Conservation (phyloP, 2,113 vertebrate genomes). For the Prinia subflava region DNA sequence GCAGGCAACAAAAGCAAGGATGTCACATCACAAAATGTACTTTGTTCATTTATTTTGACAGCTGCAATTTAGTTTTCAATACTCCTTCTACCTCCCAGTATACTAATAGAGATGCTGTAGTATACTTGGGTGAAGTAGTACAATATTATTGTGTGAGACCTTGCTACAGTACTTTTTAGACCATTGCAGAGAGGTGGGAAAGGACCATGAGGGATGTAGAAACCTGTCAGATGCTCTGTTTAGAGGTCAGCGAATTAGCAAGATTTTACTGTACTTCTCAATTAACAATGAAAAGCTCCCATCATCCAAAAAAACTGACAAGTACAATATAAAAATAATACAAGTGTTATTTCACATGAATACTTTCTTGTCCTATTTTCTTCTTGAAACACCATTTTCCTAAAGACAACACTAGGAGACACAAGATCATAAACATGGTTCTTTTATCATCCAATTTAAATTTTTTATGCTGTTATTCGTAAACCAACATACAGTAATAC, state of each 20-base stretch:
- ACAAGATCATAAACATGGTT: slow-evolving; percentile 44
- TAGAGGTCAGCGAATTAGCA: slow-evolving; percentile 50
- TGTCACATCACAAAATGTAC: slow-evolving; percentile 56
- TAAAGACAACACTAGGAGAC: slow-evolving; percentile 56
- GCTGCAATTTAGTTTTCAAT: slow-evolving; percentile 39
- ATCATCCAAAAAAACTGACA: background rate
- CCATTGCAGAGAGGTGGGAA: slow-evolving; percentile 39
- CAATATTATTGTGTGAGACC: slow-evolving; percentile 20
- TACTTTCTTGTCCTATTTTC: slow-evolving; percentile 27
- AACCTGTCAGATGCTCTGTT: background rate
- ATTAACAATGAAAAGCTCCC: slow-evolving; percentile 17
- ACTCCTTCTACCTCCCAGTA: slow-evolving; percentile 43
- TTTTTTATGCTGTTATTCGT: background rate
- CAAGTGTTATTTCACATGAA: slow-evolving; percentile 14
- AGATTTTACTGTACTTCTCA: slow-evolving; percentile 61
- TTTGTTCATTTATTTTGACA: slow-evolving; percentile 62
- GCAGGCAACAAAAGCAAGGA: slow-evolving; percentile 62
- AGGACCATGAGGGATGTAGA: background rate
- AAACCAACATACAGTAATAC: slow-evolving; percentile 49
- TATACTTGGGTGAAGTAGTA: slow-evolving; percentile 48
- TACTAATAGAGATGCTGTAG: slow-evolving; percentile 4
- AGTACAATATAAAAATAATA: slow-evolving; percentile 45
- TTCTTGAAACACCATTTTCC: slow-evolving; percentile 26
- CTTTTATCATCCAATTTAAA: slow-evolving; percentile 49
- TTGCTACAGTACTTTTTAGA: slow-evolving; percentile 38